Evolutionary conservation across 1,140 invertebrate species (phyloP), one percentile per base, ranked within the genome.

Genomic region (Drosophila nebulosa): DNA sequence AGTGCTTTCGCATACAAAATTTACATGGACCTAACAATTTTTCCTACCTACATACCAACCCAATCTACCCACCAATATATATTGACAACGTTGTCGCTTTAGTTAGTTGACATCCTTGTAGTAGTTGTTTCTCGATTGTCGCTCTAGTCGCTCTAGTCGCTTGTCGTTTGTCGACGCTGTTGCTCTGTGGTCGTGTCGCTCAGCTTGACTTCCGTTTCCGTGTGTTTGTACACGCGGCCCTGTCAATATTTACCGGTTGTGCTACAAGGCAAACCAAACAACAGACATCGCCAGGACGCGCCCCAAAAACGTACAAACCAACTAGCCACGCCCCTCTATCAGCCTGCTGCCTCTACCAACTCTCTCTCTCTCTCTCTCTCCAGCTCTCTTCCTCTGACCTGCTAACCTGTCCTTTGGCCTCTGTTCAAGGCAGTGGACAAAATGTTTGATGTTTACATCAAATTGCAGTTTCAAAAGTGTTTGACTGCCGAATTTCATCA

Each of bases 1-100:
- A 86, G 83, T 86, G 83, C 78, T 86, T 86, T 88, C 83, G 78
- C 83, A 86, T 86, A 88, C 83, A 88, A 88, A 88, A 86, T 88
- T 88, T 86, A 86, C 83, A 86, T 83, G 83, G 69, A 46, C 68
- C 74, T 67, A 78, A 81, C 78, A 73, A 76, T 83, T 86, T 86
- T 86, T 81, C 39, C 39, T 21, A 46, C 39, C 39, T 46, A 21
- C 16, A 16, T 21, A 46, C 18, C 3, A 7, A 46, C 5, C 39
- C 39, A 10, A 46, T 16, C 39, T 46, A 9, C 1, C 39, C 9
- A 46, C 18, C 16, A 10, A 46, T 46, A 21, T 46, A 46, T 46
- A 46, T 46, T 46, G 39, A 16, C 78, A 83, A 80, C 71, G 71
- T 68, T 79, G 71, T 86, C 57, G 71, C 70, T 58, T 73, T 55